Conservation (phyloP, 1,140 invertebrate genomes). For the Drosophila miranda region DNA sequence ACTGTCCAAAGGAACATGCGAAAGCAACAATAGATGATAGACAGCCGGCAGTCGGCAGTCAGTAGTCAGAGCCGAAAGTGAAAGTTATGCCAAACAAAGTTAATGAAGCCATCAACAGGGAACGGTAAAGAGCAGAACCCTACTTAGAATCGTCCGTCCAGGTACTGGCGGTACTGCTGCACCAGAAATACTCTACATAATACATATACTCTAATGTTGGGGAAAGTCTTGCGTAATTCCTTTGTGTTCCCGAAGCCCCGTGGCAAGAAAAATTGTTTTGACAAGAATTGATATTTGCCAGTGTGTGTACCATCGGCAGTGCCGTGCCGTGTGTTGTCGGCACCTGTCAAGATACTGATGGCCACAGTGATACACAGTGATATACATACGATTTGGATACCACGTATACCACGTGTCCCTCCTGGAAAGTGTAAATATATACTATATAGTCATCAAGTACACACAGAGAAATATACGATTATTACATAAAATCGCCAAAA, state of each 20-base stretch:
- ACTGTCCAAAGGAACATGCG: conserved; percentile 34
- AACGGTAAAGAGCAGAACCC: conserved; percentile 15
- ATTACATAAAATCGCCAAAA: too few relatives aligned
- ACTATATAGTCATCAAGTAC: neutral
- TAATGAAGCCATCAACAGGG: conserved; percentile 66
- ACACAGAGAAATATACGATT: too few relatives aligned
- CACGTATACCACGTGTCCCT: neutral
- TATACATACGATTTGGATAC: conserved; percentile 8
- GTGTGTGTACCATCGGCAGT: too few relatives aligned
- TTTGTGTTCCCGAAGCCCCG: too few relatives aligned
- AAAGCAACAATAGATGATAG: conserved; percentile 31
- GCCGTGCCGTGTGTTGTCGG: conserved; percentile 45
- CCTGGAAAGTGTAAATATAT: conserved; percentile 1
- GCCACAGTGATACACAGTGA: conserved; percentile 24
- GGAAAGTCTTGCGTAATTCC: conserved; percentile 17
- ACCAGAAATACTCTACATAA: conserved; percentile 36
- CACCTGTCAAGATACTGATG: conserved; percentile 56
- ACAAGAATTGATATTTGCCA: conserved; percentile 41
- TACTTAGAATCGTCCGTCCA: conserved; percentile 51
- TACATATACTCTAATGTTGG: conserved; percentile 16
- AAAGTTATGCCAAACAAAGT: conserved; percentile 41
- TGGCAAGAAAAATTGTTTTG: conserved; percentile 44
- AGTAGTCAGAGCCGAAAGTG: too few relatives aligned
- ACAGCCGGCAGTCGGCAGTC: neutral
- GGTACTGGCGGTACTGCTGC: neutral